Conservation (phyloP, 2,113 vertebrate genomes). For the Cromileptes altivelis region DNA sequence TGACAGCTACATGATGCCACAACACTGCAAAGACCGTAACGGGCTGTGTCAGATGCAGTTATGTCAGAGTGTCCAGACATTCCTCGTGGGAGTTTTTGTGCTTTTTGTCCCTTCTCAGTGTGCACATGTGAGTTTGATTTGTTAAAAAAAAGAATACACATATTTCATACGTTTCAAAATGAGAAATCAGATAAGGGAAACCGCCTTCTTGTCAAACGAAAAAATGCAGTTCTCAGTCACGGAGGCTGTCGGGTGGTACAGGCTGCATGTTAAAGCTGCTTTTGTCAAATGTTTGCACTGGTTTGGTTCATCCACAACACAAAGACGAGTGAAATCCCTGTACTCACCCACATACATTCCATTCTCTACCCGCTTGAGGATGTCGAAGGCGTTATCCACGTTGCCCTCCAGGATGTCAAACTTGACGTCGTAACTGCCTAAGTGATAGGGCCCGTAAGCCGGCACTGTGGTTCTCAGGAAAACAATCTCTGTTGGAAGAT, state of each 20-base stretch:
- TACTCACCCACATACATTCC: constrained; percentile 94
- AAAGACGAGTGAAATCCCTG: constrained; percentile 22
- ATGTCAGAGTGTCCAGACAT: constrained; percentile 48
- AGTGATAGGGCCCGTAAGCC: constrained; percentile 83
- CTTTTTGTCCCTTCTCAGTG: constrained; percentile 37
- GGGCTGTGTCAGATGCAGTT: constrained; percentile 56
- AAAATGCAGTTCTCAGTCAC: constrained; percentile 69
- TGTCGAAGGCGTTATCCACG: constrained; percentile 92
- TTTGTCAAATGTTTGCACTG: constrained; percentile 47
- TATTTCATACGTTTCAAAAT: constrained; percentile 65
- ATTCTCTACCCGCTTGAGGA: constrained; percentile 92
- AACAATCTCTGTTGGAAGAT: constrained; percentile 91
- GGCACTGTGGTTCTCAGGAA: constrained; percentile 93
- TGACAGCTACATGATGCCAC: constrained; percentile 69
- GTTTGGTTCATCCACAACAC: constrained; percentile 23
- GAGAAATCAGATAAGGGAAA: constrained; percentile 74
- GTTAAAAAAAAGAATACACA: constrained; percentile 40
- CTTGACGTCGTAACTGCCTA: constrained; percentile 91
- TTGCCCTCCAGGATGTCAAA: constrained; percentile 97
- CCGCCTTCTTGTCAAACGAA: constrained; percentile 57
- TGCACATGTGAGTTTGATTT: constrained; percentile 79
- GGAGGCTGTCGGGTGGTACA: constrained; percentile 32
- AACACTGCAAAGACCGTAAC: constrained; percentile 55
- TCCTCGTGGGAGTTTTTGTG: constrained; percentile 25
- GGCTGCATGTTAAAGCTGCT: constrained; percentile 28